Base-by-base conservation (phyloP, 2,113 vertebrate species). In the Planiliza haematocheilus region DNA sequence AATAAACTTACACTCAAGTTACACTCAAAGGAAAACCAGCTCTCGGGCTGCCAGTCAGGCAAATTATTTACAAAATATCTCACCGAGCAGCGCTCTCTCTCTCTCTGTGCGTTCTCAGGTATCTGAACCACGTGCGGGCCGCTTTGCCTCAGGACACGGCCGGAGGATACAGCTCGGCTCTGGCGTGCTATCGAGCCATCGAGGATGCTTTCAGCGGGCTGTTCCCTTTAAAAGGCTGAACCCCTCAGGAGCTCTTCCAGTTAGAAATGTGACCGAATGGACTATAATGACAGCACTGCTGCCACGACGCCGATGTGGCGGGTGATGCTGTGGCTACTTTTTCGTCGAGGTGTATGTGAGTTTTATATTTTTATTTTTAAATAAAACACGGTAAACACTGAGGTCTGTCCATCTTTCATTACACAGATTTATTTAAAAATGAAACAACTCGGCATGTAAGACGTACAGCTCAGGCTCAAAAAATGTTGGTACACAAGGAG, bases 141-240 rank as follows among this genome's bases (percentile, higher is more conserved):
- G 93, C 96, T 66, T 92, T 95, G 45, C 94, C 94, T 1, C 97
- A 97, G 92, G 97, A 99, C 84, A 91, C 97, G 11, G 97, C 97
- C 9, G 98, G 98, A 75, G 98, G 98, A 81, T 99, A 99, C 87
- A 85, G 92, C 24, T 96, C 98, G 36, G 95, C 94, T 36, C 92
- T 99, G 13, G 98, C 97, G 0, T 99, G 98, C 93, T 94, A 97
- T 88, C 93, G 97, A 74, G 98, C 97, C 11, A 75, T 99, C 18
- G 97, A 99, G 90, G 98, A 99, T 60, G 97, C 98, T 0, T 96
- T 99, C 94, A 99, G 97, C 34, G 97, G 97, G 8, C 94, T 99
- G 53, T 97, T 98, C 83, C 59, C 59, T 17, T 12, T 2, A 0
- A 70, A 18, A 63, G 53, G 55, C 43, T 92, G 75, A 91, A 20